Evolutionary conservation across 1,140 invertebrate genomes (phyloP), one percentile per base, ranked within the genome.

Genomic region (Muscidifurax raptorellus): DNA sequence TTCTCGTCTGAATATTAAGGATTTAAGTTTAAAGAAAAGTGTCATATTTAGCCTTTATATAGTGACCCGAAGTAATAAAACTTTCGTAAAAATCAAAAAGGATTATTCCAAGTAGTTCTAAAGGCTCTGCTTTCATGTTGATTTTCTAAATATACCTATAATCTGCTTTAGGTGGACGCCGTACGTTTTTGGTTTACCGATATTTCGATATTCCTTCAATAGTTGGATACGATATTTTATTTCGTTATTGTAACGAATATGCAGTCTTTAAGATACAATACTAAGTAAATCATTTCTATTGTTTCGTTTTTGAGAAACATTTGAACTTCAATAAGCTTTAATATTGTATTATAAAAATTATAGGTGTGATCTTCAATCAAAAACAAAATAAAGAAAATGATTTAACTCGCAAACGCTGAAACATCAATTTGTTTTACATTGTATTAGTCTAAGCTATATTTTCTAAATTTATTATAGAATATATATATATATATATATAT

Each of bases 11-110:
- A 85, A 76, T 89, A 82, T 87, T 89, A 91, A 91, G 88, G 86
- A 88, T 90, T 91, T 91, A 89, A 87, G 88, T 91, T 91, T 85
- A 79, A 80, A 82, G 40, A 82, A 79, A 79, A 90, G 88, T 91
- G 89, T 91, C 90, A 89, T 91, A 91, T 89, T 91, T 91, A 90
- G 89, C 88, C 90, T 90, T 89, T 91, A 90, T 92, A 59, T 59
- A 92, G 89, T 86, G 79, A 90, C 83, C 87, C 87, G 47, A 47
- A 82, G 66, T 82, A 90, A 92, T 90, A 90, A 90, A 91, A 89
- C 83, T 89, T 90, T 90, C 86, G 87, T 80, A 88, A 91, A 87
- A 90, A 90, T 89, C 84, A 87, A 85, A 86, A 86, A 10, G 44
- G 15, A 85, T 84, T 80, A 84, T 84, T 84, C 18, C 25, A 75